Base-by-base conservation (phyloP, 64 coral and sea anemone species). In the Stichodactyla helianthus region DNA sequence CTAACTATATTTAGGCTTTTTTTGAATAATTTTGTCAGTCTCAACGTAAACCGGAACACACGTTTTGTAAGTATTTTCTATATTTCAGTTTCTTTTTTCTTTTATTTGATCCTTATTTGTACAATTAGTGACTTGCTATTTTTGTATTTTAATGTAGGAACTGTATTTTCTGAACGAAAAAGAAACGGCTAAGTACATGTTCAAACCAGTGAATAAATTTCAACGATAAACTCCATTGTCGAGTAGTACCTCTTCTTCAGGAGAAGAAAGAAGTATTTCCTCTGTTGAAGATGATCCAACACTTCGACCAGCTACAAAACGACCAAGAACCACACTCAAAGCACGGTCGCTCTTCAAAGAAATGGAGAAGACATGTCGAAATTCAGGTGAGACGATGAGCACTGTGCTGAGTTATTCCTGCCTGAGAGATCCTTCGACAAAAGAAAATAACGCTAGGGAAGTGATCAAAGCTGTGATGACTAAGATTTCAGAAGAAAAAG, bases 211-310 rank as follows among this genome's bases (percentile, higher is more conserved):
- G n/a, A n/a, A n/a, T n/a, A n/a, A n/a, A n/a, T n/a, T n/a, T n/a
- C n/a, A n/a, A n/a, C n/a, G n/a, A n/a, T n/a, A n/a, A 63, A 64
- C 61, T 64, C 61, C 61, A 64, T 64, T 64, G 55, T 57, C 55
- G 55, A 57, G 55, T 57, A 57, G 4, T 57, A 57, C 61, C 15
- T 64, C 61, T 64, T 64, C 61, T 18, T 64, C 61, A 19, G 61
- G 61, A 64, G 61, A 64, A 64, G 61, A 64, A 64, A 64, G 61
- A 64, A 64, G 61, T 64, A 64, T 64, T 18, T 0, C 1, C 61
- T 64, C 61, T 64, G 61, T 64, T 1, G 61, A 64, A 64, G 61
- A 64, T 64, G 61, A 64, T 15, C 61, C 61, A 64, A 64, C 6
- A 5, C 61, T 6, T 64, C 61, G 61, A 64, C 6, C 61, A 64